Base-by-base conservation (phyloP, 2,113 vertebrate species). In the Cynoglossus semilaevis region DNA sequence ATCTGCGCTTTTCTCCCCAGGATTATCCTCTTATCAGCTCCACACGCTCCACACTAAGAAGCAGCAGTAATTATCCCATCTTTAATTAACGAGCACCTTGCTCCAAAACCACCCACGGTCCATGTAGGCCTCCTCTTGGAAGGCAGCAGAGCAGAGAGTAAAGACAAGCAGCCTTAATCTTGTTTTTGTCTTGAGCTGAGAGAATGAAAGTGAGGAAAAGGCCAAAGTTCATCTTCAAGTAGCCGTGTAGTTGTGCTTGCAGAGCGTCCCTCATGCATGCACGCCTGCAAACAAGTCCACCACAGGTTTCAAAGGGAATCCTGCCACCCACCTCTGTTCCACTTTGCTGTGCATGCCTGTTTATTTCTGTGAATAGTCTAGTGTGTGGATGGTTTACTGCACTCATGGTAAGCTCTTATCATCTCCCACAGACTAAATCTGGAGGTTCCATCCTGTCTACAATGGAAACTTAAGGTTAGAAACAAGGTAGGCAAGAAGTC, bases 11-110 rank as follows among this genome's bases (percentile, higher is more conserved):
- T 83, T 81, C 82, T 88, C 85, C 86, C 79, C 73, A 84, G 88
- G 89, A 91, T 92, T 90, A 90, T 89, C 86, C 86, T 90, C 88
- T 91, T 90, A 92, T 91, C 90, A 76, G 80, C 70, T 29, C 71
- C 63, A 72, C 75, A 72, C 90, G 88, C 82, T 84, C 87, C 80
- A 78, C 75, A 74, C 85, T 91, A 85, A 89, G 87, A 84, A 90
- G 81, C 80, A 57, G 78, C 84, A 84, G 86, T 89, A 89, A 91
- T 91, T 91, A 91, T 81, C 87, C 87, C 83, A 88, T 87, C 88
- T 90, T 90, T 91, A 90, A 91, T 91, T 91, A 92, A 88, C 83
- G 82, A 88, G 84, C 79, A 74, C 80, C 80, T 76, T 67, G 70
- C 70, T 84, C 84, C 82, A 83, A 83, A 88, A 85, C 81, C 87